Evolutionary conservation across 2,113 vertebrate species (phyloP).

Genomic region (Aplodontia rufa): DNA sequence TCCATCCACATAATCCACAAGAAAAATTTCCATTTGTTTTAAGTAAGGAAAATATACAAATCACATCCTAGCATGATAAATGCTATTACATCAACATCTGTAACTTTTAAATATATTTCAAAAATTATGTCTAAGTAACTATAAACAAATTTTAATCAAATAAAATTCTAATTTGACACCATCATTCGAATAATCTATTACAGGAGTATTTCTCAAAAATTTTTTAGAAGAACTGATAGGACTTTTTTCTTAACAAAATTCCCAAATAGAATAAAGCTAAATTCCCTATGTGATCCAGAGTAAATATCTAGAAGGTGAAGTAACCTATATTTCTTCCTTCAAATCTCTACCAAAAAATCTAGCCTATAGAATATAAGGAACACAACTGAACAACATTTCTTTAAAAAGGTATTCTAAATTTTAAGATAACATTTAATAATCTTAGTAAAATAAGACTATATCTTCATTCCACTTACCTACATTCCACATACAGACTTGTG

Average conservation of each 20-base stretch:
- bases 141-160: not conserved
- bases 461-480: constrained; percentile 85
- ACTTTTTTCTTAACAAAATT: constrained; percentile 4
- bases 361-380: not conserved
- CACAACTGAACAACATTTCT: not conserved
- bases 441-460: not conserved
- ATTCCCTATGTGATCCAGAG: too few species aligned
- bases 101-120: constrained; percentile 48
- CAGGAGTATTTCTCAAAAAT: not conserved
- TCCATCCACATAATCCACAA: not conserved
- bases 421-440: not conserved
- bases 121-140: not conserved
- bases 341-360: not conserved
- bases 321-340: not conserved
- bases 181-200: not conserved
- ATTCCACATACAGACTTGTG: constrained; percentile 88
- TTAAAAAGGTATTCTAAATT: not conserved
- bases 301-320: not conserved
- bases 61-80: not conserved
- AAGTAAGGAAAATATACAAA: constrained; percentile 18
- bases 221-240: not conserved
- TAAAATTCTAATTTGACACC: not conserved
- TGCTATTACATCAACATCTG: not conserved
- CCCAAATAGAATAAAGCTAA: constrained; percentile 18
- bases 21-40: constrained; percentile 8